These are phyloP conservation scores for Lamprologus speciosus DNA, from an alignment of 2,113 vertebrate species.

Conservation along the genomic window DNA sequence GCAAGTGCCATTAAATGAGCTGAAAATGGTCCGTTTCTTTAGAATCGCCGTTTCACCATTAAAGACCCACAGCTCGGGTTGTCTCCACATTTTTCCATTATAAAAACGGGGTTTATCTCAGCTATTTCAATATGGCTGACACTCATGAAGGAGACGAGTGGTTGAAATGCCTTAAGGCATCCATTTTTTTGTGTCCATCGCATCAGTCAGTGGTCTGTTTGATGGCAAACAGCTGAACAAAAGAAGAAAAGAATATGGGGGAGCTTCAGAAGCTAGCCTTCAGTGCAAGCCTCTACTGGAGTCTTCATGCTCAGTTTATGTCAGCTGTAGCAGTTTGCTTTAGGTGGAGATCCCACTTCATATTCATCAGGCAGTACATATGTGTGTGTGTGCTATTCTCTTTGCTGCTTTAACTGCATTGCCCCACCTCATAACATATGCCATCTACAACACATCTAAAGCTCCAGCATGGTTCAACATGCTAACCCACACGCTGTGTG, in stretches of 20 bases:
- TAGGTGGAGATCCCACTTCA: neutral
- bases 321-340: neutral
- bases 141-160: neutral
- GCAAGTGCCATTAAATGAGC: neutral
- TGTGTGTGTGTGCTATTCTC: neutral
- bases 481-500: neutral
- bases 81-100: neutral
- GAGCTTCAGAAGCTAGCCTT: slow-evolving; percentile 7
- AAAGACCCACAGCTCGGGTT: neutral
- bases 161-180: slow-evolving; percentile 7
- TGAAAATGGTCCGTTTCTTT: neutral
- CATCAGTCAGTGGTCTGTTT: slow-evolving; percentile 12
- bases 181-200: neutral
- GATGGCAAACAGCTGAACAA: slow-evolving; percentile 27
- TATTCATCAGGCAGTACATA: neutral
- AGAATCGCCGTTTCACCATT: neutral
- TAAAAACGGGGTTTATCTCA: neutral
- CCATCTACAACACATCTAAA: neutral
- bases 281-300: neutral
- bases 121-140: neutral
- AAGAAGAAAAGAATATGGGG: neutral
- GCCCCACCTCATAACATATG: neutral
- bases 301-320: neutral
- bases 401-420: neutral
- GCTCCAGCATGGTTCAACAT: neutral